These are phyloP conservation scores for Ianthella basta DNA, from an alignment of 37 sponge, comb jelly and placozoan genomes.

Conservation along the genomic window DNA sequence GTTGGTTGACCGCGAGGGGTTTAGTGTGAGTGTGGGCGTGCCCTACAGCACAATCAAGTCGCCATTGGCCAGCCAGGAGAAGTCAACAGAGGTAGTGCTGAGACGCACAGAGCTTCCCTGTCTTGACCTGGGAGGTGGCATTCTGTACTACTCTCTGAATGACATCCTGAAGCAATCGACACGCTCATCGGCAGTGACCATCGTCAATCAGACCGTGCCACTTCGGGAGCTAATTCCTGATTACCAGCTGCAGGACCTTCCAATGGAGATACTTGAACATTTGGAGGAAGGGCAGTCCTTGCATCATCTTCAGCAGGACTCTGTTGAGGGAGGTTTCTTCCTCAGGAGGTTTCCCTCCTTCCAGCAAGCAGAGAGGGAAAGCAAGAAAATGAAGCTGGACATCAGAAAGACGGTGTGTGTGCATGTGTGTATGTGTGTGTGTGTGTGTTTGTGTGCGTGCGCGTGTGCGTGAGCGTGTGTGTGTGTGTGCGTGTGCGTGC, in stretches of 20 bases:
- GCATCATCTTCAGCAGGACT: not conserved
- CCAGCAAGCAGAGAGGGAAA: not conserved
- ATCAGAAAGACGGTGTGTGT: not conserved
- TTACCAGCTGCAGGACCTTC: not conserved
- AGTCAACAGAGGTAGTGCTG: not conserved
- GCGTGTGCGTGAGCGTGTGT: too few relatives aligned
- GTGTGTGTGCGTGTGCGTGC: too few relatives aligned
- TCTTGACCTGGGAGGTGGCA: not conserved
- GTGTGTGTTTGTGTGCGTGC: not conserved
- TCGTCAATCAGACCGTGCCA: not conserved
- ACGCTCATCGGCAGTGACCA: not conserved
- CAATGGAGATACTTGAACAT: not conserved
- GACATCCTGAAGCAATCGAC: slow-evolving; percentile 3
- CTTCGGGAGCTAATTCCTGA: not conserved
- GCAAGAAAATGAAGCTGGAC: not conserved
- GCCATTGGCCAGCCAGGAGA: not conserved
- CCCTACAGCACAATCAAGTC: not conserved
- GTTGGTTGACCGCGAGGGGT: too few relatives aligned
- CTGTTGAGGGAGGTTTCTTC: slow-evolving; percentile 1
- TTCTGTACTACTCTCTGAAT: not conserved
- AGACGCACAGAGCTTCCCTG: not conserved
- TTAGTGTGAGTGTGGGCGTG: slow-evolving; percentile 2
- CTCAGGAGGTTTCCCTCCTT: slow-evolving; percentile 8
- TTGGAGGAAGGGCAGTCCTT: not conserved
- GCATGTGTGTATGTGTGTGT: not conserved